These are phyloP conservation scores for Belgica antarctica DNA, from an alignment of 2,888 invertebrate genomes.

Conservation along the genomic window DNA sequence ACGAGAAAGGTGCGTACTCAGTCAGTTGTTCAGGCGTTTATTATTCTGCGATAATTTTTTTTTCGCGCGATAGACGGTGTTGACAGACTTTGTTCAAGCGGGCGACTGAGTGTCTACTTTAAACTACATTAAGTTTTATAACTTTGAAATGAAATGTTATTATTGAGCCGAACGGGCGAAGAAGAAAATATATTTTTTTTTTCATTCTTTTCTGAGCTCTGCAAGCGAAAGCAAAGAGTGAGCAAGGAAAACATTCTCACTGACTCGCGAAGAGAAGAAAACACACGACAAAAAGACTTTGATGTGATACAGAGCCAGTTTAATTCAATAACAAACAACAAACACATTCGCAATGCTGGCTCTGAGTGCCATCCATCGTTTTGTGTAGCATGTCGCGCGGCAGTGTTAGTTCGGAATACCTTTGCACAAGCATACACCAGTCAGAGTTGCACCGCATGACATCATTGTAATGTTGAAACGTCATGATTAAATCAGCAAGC, in stretches of 20 bases:
- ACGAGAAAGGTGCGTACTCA: neutral
- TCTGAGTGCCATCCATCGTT: neutral
- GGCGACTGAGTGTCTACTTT: slow-evolving; percentile 66
- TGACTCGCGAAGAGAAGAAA: neutral
- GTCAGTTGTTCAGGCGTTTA: neutral
- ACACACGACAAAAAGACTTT: neutral
- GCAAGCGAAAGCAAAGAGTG: slow-evolving; percentile 18
- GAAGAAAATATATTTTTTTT: too few relatives aligned
- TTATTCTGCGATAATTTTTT: neutral
- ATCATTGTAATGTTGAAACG: neutral
- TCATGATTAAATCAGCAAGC: neutral
- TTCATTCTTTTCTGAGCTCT: slow-evolving; percentile 12
- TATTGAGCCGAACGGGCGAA: neutral
- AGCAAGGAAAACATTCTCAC: neutral
- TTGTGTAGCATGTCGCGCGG: neutral
- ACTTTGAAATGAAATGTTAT: slow-evolving; percentile 15
- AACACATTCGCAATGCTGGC: neutral
- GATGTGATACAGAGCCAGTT: neutral
- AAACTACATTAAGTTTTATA: slow-evolving; percentile 49
- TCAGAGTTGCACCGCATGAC: neutral
- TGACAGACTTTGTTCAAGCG: slow-evolving; percentile 46
- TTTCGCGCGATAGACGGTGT: neutral
- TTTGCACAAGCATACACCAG: neutral
- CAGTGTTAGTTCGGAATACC: neutral
- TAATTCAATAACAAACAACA: neutral